Conservation (phyloP, 2,797 vertebrate species). For the Podarcis lilfordi region DNA sequence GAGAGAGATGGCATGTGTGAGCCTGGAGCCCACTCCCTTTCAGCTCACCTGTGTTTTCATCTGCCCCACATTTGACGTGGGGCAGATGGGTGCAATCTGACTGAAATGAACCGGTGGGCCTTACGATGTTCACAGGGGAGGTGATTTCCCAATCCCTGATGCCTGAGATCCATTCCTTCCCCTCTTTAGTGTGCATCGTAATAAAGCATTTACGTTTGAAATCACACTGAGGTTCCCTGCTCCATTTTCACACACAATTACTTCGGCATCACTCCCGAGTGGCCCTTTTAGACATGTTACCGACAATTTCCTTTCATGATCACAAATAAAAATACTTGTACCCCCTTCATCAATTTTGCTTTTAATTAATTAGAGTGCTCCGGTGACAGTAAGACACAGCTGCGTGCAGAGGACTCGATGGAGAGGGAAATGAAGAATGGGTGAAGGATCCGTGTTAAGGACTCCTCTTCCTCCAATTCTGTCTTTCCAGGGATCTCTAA, state of each 20-base stretch:
- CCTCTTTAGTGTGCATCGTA: constrained; percentile 11
- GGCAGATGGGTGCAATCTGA: too few species aligned
- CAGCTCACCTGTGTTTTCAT: too few species aligned
- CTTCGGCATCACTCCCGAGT: neutral
- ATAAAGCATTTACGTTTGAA: neutral
- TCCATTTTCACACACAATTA: constrained; percentile 18
- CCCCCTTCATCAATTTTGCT: constrained; percentile 42
- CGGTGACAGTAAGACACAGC: neutral
- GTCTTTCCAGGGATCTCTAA: neutral
- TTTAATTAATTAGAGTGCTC: constrained; percentile 37
- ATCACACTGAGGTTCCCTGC: neutral
- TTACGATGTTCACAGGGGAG: too few species aligned
- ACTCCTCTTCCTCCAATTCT: neutral
- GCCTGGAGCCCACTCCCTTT: too few species aligned
- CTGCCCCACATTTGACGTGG: too few species aligned
- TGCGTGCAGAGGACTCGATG: neutral
- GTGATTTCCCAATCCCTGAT: too few species aligned
- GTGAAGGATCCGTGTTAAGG: neutral
- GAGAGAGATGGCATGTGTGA: too few species aligned
- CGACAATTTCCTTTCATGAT: constrained; percentile 9
- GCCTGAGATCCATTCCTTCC: neutral
- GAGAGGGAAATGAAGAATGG: neutral
- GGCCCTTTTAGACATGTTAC: constrained; percentile 4
- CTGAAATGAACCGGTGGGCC: too few species aligned
- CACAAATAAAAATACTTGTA: constrained; percentile 44